Evolutionary conservation across 1,140 invertebrate genomes (phyloP).

Genomic region (Gonioctena quinquepunctata): DNA sequence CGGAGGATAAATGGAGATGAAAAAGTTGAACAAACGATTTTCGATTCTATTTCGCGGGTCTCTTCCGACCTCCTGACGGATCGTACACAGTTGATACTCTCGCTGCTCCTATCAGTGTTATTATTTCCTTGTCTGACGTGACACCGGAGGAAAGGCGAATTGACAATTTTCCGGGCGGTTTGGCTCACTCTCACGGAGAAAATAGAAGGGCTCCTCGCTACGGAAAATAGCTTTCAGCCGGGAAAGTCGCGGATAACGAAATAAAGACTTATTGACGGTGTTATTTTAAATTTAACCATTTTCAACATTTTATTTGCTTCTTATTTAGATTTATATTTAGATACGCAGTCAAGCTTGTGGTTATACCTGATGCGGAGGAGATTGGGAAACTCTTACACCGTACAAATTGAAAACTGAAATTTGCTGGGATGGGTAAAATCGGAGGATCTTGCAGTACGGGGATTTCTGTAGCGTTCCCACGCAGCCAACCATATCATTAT

Average conservation of each 20-base stretch:
- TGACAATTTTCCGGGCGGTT: conserved; percentile 68
- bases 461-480: too few relatives aligned
- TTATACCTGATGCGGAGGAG: not conserved
- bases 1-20: too few relatives aligned
- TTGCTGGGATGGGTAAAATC: too few relatives aligned
- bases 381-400: not conserved
- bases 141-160: conserved; percentile 58
- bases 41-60: not conserved
- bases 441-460: not conserved
- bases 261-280: conserved; percentile 45
- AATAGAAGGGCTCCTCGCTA: conserved; percentile 40
- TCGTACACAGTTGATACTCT: not conserved
- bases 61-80: not conserved
- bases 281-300: conserved; percentile 47
- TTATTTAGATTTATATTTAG: conserved; percentile 28
- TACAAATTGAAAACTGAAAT: not conserved
- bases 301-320: conserved; percentile 34
- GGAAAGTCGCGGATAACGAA: conserved; percentile 41
- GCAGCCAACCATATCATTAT: too few relatives aligned
- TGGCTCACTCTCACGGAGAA: conserved; percentile 56
- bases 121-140: conserved; percentile 49
- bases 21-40: not conserved
- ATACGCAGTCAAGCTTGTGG: conserved; percentile 13
- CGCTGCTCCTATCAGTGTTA: conserved; percentile 38
- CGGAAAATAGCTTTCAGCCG: conserved; percentile 47